Base-by-base conservation (phyloP, 2,888 invertebrate genomes). In the Drosophila picticornis region DNA sequence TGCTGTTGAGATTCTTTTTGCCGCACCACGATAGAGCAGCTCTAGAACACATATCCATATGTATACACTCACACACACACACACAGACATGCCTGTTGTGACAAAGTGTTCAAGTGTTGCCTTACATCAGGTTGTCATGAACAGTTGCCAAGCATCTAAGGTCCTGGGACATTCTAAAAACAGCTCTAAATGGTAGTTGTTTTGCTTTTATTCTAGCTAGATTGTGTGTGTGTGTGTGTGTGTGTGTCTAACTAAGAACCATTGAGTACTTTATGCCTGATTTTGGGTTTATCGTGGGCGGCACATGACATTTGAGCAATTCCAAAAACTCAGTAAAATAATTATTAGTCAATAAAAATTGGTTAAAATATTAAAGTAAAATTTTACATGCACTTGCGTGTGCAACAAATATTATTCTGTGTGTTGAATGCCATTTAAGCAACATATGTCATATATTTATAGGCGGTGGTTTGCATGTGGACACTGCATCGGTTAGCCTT, bases 1-100 rank as follows among this genome's bases (percentile, higher is more conserved):
- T 77, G 73, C 74, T 72, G 84, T 84, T 84, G 81, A 88, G 87
- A 87, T 89, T 89, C 68, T 55, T 66, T 70, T 56, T 63, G 62
- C 80, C 46, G 27, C 55, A 48, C 31, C 65, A 70, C 71, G 89
- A 84, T 84, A 84, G 76, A 84, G 83, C 83, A 79, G 66, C 58
- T 60, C 58, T 52, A 55, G 19, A 60, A 27, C n/a, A 16, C 43
- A 50, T 48, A 43, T 52, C 22, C 68, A 31, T 25, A 43, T 11
- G 34, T 48, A 38, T 25, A 38, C 56, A 52, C 16, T 27, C 25
- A 51, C 67, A 60, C 36, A 34, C 22, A 52, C 51, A 32, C 22
- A 43, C 25, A 36, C 40, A 58, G n/a, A 52, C 46, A 50, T 25
- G n/a, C 29, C 52, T 40, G 53, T 40, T 40, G 60, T 34, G 60